These are phyloP conservation scores for Calidris pugnax DNA, from an alignment of 2,113 vertebrate genomes.

Conservation along the genomic window DNA sequence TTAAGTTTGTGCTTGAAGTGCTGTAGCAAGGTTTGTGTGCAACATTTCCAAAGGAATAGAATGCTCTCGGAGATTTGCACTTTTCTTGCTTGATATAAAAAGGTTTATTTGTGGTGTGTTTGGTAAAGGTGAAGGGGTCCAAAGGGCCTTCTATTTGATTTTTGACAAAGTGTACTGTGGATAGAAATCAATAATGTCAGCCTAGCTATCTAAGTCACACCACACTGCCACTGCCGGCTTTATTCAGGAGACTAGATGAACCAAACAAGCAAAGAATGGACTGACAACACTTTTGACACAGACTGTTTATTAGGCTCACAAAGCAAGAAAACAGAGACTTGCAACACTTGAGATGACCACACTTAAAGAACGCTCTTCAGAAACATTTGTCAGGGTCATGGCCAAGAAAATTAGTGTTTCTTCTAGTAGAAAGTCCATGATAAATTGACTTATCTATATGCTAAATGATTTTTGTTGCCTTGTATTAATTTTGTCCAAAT, in stretches of 20 bases:
- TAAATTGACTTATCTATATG: conserved; percentile 99
- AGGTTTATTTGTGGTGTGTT: conserved; percentile 88
- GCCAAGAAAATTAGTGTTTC: conserved; percentile 91
- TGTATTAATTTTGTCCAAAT: conserved; percentile 81
- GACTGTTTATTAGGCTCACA: conserved; percentile 91
- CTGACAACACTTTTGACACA: conserved; percentile 94
- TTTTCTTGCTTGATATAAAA: conserved; percentile 77
- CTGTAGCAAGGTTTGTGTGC: conserved; percentile 28
- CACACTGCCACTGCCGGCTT: conserved; percentile 77
- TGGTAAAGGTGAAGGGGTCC: conserved; percentile 98
- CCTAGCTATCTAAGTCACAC: conserved; percentile 80
- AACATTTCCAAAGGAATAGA: conserved; percentile 66
- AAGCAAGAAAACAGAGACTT: conserved; percentile 72
- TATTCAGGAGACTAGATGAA: conserved; percentile 86
- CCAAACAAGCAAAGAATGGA: conserved; percentile 95
- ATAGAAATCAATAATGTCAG: conserved; percentile 97
- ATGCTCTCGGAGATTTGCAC: conserved; percentile 57
- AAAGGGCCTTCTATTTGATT: conserved; percentile 98
- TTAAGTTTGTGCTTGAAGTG: conserved; percentile 54
- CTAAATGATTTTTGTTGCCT: conserved; percentile 85
- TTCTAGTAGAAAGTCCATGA: conserved; percentile 93
- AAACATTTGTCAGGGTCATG: conserved; percentile 94
- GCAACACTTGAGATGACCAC: conserved; percentile 82
- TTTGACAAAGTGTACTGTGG: conserved; percentile 98
- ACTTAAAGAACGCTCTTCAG: conserved; percentile 74